Base-by-base conservation (phyloP, 2,113 vertebrate species). In the Atractosteus spatula region DNA sequence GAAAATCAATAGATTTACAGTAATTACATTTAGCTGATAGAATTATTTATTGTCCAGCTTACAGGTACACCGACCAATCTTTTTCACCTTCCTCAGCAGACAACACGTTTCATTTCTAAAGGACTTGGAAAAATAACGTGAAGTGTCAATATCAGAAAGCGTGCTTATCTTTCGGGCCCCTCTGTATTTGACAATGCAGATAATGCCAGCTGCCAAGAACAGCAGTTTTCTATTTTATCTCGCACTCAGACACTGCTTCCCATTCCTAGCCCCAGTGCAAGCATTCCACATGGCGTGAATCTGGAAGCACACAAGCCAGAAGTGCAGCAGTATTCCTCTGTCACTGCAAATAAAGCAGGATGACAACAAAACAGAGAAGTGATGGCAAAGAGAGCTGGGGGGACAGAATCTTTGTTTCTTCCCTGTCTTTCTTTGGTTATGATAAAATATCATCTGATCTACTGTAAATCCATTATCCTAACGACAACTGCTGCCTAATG, bases 291-390 rank as follows among this genome's bases (percentile, higher is more conserved):
- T 17, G 76, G 79, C 66, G 69, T 68, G 78, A 76, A 29, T 29
- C 29, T 29, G 29, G 29, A 29, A 29, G 29, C 2, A 29, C 83
- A 76, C 75, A 79, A 79, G 65, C 29, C 12, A 77, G 78, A 85
- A 81, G 84, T 85, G 83, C 85, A 74, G 89, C 88, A 88, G 84
- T 84, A 78, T 81, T 70, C 81, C 65, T 45, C 14, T 74, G 84
- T 77, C 76, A 77, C 78, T 64, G 78, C 73, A 78, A 77, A 81
- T 78, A 62, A 67, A 47, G 42, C 64, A 72, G 71, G 81, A 71
- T 2, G 16, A 72, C 54, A 29, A 29, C 29, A 29, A 29, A 29
- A 29, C 29, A 29, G 29, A 2, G 80, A 67, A 81, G n/a, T 13
- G 80, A 73, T 16, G 42, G 43, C 54, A 43, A 29, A 4, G 0